Evolutionary conservation across 2,113 vertebrate genomes (phyloP), one percentile per base, ranked within the genome.

Genomic region (Hippocampus guttulatus): DNA sequence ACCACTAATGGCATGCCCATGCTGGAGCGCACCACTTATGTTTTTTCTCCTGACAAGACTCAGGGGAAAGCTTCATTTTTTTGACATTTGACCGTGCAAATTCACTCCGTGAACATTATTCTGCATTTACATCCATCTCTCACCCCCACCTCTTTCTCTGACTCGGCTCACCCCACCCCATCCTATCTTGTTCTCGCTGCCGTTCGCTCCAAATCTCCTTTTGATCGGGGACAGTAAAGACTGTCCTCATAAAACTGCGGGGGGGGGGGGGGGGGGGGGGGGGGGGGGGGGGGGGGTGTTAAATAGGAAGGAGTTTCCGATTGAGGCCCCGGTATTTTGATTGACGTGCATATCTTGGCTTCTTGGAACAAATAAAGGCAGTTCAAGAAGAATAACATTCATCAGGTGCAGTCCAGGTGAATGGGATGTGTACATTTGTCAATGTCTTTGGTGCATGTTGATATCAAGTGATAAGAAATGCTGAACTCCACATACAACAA

Each of bases 51-150:
- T 98, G 96, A 98, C 97, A 96, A 95, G 95, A 93, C 95, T 96
- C 94, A 93, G 89, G 93, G 91, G 93, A 96, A 96, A 93, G 93
- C 93, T 95, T 97, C 95, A 97, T 98, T 98, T 99, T 98, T 98
- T 95, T 96, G 96, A 99, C 97, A 97, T 96, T 98, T 98, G 97
- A 98, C 96, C 97, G 98, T 98, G 96, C 95, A 98, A 98, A 98
- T 99, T 94, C 94, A 94, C 92, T 94, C 93, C 93, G 94, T 93
- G 94, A 98, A 96, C 94, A 98, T 97, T 96, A 97, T 98, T 96
- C 95, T 95, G 94, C 95, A 95, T 98, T 97, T 98, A 96, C 95
- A 95, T 94, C 93, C 93, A 89, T 85, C 93, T 92, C 93, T 94
- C 91, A 89, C 88, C 85, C 76, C 77, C 65, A 69, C 70, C 72